These are phyloP conservation scores for Temnothorax curvispinosus DNA, from an alignment of 1,140 invertebrate species.

Conservation along the genomic window DNA sequence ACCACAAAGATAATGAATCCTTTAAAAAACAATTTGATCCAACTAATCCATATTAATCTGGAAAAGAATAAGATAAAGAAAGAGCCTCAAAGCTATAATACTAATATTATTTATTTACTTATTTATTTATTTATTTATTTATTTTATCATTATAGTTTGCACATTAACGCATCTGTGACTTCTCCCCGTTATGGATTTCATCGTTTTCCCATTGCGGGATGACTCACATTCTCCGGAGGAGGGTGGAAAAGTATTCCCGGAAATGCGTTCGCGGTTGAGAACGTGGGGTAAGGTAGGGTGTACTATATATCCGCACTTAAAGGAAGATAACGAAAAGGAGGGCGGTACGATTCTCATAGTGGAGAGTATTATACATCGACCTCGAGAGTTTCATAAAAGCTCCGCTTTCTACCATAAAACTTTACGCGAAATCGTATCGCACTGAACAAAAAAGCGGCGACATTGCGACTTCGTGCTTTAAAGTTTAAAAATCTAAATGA, in stretches of 20 bases:
- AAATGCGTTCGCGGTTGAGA: slow-evolving; percentile 44
- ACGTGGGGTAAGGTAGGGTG: slow-evolving; percentile 38
- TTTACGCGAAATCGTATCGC: slow-evolving; percentile 50
- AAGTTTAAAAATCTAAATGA: slow-evolving; percentile 50
- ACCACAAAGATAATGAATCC: background rate
- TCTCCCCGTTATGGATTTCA: background rate
- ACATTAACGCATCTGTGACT: background rate
- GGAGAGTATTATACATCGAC: slow-evolving; percentile 53
- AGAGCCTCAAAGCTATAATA: background rate
- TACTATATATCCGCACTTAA: slow-evolving; percentile 46
- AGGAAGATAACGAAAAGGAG: slow-evolving; percentile 27
- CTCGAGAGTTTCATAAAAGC: slow-evolving; percentile 63
- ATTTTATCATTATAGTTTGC: too few relatives aligned
- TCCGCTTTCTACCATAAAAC: slow-evolving; percentile 61
- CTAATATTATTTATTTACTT: background rate
- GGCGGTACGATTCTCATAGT: slow-evolving; percentile 6
- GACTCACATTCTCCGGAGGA: slow-evolving; percentile 52
- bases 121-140: background rate
- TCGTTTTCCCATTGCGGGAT: slow-evolving; percentile 57
- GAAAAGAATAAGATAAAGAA: background rate
- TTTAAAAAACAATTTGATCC: background rate
- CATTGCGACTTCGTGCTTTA: slow-evolving; percentile 54
- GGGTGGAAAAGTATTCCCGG: slow-evolving; percentile 50
- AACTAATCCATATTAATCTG: background rate
- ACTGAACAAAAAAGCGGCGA: slow-evolving; percentile 1